Conservation (phyloP, 2,113 vertebrate species). For the Todiramphus chloris region DNA sequence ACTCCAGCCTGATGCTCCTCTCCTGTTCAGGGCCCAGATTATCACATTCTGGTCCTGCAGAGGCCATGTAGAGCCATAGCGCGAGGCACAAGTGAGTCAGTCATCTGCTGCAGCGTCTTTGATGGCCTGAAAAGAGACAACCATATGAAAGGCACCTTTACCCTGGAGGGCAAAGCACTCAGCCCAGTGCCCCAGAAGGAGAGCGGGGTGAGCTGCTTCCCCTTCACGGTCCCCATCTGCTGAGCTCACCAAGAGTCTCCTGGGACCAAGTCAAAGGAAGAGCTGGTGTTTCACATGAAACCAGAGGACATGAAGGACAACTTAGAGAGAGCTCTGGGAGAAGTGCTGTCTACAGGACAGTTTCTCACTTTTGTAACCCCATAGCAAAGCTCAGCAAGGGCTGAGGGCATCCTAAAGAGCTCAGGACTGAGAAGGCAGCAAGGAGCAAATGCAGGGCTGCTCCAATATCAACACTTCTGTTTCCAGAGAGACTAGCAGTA, state of each 20-base stretch:
- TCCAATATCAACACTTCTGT: not conserved
- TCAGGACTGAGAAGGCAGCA: not conserved
- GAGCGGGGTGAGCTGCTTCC: not conserved
- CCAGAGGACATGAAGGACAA: not conserved
- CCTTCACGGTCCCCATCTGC: not conserved
- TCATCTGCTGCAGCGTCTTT: constrained; percentile 33
- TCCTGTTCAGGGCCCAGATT: constrained; percentile 44
- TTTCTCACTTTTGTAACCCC: not conserved
- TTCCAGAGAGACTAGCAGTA: not conserved
- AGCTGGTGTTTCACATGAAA: not conserved
- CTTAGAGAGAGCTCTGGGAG: no score
- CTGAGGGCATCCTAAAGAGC: not conserved
- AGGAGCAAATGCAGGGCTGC: not conserved
- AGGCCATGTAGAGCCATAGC: constrained; percentile 79
- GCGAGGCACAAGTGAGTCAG: not conserved
- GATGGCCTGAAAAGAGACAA: constrained; percentile 47
- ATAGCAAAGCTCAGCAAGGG: not conserved
- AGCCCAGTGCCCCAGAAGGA: not conserved
- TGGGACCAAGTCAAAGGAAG: not conserved
- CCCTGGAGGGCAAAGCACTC: not conserved
- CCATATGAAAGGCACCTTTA: not conserved
- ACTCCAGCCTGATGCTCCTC: not conserved
- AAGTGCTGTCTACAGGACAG: no score
- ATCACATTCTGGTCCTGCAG: constrained; percentile 54
- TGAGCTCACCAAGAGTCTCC: not conserved